Conservation (phyloP, 2,888 invertebrate species). For the Spialia ferax region DNA sequence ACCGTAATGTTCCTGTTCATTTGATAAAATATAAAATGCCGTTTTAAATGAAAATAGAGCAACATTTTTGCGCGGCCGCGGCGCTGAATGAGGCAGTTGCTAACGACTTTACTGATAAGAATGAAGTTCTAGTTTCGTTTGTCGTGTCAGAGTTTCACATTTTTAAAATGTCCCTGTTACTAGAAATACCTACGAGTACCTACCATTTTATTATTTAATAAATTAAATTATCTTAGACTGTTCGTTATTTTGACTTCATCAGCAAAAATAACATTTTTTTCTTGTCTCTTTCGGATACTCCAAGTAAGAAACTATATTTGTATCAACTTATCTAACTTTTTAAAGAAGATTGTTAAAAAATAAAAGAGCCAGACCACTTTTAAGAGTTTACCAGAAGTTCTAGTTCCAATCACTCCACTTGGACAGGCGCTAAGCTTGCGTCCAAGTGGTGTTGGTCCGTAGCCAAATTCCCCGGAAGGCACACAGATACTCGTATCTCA, state of each 20-base stretch:
- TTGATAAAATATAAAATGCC: constrained; percentile 66
- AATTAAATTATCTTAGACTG: background rate
- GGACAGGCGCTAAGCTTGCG: constrained; percentile 36
- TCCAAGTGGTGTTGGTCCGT: constrained; percentile 35
- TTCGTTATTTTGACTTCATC: background rate
- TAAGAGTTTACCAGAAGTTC: constrained; percentile 35
- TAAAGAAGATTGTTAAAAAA: constrained; percentile 6
- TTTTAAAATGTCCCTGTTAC: constrained; percentile 2
- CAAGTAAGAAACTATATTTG: too few species aligned
- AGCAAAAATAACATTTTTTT: background rate
- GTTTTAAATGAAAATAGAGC: constrained; percentile 57
- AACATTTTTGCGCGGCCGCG: constrained; percentile 26
- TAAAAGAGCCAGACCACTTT: constrained; percentile 3
- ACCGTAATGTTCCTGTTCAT: constrained; percentile 74
- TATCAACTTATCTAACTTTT: background rate
- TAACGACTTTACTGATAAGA: constrained; percentile 38
- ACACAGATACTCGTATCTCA: constrained; percentile 21
- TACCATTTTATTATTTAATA: background rate
- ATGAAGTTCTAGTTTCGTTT: constrained; percentile 21
- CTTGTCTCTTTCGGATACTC: too few species aligned
- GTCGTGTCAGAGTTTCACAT: constrained; percentile 18
- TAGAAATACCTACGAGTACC: background rate
- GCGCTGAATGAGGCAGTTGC: constrained; percentile 31
- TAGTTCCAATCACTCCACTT: constrained; percentile 39
- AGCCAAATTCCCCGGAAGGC: constrained; percentile 24